Base-by-base conservation (phyloP, 1,140 invertebrate genomes). In the Leptoteleia sp. region DNA sequence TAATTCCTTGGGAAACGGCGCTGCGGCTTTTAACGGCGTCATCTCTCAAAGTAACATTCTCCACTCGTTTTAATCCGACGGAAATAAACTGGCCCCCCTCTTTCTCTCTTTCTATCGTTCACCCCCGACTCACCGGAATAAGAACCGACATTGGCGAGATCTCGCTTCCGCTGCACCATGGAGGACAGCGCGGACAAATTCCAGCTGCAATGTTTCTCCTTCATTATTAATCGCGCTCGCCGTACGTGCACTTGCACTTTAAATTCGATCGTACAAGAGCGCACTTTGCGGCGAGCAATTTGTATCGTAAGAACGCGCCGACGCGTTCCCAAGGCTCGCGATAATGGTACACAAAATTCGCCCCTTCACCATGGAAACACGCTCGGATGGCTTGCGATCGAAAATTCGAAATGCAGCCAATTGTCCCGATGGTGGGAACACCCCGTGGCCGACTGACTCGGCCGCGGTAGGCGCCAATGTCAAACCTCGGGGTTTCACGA, bases 71-170 rank as follows among this genome's bases (percentile, higher is more conserved):
- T n/a, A n/a, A 22, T 22, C 19, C 19, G 5, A 1, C 1, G 22
- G 4, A 48, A 48, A 54, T 38, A 54, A 57, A 57, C 9, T 57
- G n/a, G n/a, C 16, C 27, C 11, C 25, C 22, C 3, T n/a, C 11
- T 4, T 13, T 8, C 38, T 1, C 1, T 27, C 6, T 29, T 3
- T 0, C 8, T 3, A 31, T 31, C 22, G 4, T 45, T 40, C 15
- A 50, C 13, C 27, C 42, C 25, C 12, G 8, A 80, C 81, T 84
- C 37, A 84, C 83, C 82, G 19, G 83, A 84, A 76, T 79, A 82
- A 37, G 81, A 81, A 1, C 67, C 75, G 0, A 76, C 47, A 8
- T 75, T 29, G 11, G 11, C 7, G 15, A 50, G 19, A 73, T 45
- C 8, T 79, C 70, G 40, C 12, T 73, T 82, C 35, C 42, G 68